Percentiles rank a stretch among this genome's conserved stretches.
phyloP scores from a whole-genome alignment of 2,113 vertebrate species.

The Ovis canadensis region DNA sequence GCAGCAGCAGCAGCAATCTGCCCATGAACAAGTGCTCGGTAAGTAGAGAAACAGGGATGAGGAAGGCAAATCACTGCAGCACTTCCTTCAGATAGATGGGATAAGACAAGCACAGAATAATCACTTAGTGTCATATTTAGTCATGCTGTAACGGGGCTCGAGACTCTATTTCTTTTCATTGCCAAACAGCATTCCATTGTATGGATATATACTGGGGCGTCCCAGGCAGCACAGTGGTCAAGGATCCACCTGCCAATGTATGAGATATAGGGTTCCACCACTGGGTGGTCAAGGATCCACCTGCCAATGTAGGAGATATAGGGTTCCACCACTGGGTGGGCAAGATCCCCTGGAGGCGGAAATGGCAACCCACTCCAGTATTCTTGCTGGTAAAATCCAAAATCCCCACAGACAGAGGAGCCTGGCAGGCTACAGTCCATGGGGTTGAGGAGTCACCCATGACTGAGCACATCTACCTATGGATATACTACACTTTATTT shows the following conservation, averaged over 20 bases:
- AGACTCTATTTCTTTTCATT: background rate
- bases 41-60: background rate
- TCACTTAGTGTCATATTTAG: background rate
- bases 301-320: background rate
- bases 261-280: background rate
- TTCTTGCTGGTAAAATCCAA: background rate
- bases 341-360: background rate
- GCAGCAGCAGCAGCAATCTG: no score
- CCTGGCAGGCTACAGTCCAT: background rate
- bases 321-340: background rate
- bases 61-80: background rate
- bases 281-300: background rate
- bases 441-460: background rate
- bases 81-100: background rate
- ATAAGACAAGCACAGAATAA: background rate
- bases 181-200: background rate
- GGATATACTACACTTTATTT: background rate
- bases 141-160: no score
- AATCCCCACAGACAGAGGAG: background rate
- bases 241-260: background rate
- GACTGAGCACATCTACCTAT: background rate
- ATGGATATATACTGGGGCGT: background rate
- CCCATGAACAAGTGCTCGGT: no score
- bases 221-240: background rate
- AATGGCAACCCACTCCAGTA: background rate